Evolutionary conservation across 2,113 vertebrate genomes (phyloP), one percentile per base, ranked within the genome.

Genomic region (Melanotaenia duboulayi): DNA sequence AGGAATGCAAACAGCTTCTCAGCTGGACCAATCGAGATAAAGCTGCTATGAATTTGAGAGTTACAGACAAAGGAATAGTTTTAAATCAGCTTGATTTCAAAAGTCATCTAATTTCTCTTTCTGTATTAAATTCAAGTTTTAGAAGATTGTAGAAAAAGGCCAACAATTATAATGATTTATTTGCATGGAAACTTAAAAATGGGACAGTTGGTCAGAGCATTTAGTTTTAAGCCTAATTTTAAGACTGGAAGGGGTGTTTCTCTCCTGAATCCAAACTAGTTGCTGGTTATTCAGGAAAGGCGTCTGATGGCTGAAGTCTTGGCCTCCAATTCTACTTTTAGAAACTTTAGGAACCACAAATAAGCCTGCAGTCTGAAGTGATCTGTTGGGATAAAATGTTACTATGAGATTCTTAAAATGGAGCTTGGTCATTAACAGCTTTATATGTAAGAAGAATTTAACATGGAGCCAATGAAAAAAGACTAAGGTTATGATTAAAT

Each of bases 1-100:
- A 67, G 76, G 81, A 84, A 76, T 82, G 85, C 63, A 81, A 82
- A 74, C 65, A 83, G 6, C 44, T 48, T n/a, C 44, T 48, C 4
- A n/a, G 17, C 44, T n/a, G 44, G 44, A n/a, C 16, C 17, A 48
- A n/a, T 19, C 44, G n/a, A 48, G 19, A 48, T 2, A 12, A 7
- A 6, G 44, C n/a, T 48, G 16, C 44, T 4, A 8, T 48, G 44
- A 48, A 19, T 48, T 48, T 48, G 4, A 19, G 13, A 7, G 17
- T 48, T 9, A 48, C 4, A 48, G 32, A 48, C 19, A 19, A 19
- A 1, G 7, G 44, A 19, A 19, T 48, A 48, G 17, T 7, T 48
- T 19, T 7, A 2, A n/a, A 7, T 7, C 4, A 48, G 19, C n/a
- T 17, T n/a, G 7, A 7, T 48, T 14, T 42, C 13, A 40, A 40